phyloP scores from a whole-genome alignment of 2,797 vertebrate genomes.

The Anabacerthia variegaticeps region DNA sequence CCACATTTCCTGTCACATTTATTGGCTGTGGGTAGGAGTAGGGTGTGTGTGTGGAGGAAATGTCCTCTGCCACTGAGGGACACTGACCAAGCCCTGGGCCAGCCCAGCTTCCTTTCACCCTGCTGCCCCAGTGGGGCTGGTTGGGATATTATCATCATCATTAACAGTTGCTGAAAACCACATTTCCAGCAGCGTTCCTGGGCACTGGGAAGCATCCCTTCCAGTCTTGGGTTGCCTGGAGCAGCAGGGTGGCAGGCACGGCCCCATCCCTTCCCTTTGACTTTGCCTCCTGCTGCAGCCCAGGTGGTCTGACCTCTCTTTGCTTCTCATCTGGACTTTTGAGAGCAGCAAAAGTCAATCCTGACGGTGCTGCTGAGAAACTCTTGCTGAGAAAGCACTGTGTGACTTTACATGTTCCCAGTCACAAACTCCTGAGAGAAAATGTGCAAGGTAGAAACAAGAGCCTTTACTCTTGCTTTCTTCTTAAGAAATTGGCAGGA shows the following conservation, averaged over 20 bases:
- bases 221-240: background rate
- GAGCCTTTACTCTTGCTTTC: background rate
- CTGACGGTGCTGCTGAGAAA: background rate
- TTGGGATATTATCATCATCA: background rate
- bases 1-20: background rate
- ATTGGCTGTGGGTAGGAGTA: background rate
- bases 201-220: background rate
- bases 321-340: background rate
- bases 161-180: background rate
- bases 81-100: fast-evolving
- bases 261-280: background rate
- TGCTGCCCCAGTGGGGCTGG: background rate
- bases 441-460: background rate
- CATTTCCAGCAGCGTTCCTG: background rate
- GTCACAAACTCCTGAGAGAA: background rate
- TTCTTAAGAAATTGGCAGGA: conserved; percentile 48
- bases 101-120: background rate
- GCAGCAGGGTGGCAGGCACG: fast-evolving
- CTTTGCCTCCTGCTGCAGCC: background rate
- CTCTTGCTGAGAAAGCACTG: background rate
- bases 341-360: background rate
- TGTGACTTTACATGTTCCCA: background rate
- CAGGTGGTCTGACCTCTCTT: fast-evolving
- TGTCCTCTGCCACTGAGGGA: background rate
- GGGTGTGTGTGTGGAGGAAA: background rate